phyloP scores from a whole-genome alignment of 2,888 invertebrate species.

The Masnerella sp. region DNA sequence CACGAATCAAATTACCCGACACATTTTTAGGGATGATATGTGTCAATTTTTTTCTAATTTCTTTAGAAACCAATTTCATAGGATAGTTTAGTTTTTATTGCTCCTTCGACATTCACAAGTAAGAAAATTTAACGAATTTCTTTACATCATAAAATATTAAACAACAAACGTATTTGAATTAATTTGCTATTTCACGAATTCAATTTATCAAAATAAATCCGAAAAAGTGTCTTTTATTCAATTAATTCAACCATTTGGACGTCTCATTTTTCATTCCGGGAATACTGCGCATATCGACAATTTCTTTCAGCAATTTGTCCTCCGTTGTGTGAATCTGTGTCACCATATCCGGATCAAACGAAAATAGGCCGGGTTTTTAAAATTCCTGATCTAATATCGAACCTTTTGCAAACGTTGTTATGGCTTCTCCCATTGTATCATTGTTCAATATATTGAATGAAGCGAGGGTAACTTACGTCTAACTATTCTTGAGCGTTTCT shows the following conservation, averaged over 20 bases:
- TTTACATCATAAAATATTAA: too few species aligned
- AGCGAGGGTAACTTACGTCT: constrained; percentile 20
- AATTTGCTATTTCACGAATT: too few species aligned
- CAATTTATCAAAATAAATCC: too few species aligned
- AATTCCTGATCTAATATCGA: constrained; percentile 19
- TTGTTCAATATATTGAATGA: constrained; percentile 9
- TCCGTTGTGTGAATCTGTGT: neutral
- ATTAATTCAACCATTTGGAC: neutral
- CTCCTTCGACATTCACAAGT: too few species aligned
- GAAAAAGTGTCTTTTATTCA: too few species aligned
- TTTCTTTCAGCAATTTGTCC: constrained; percentile 20
- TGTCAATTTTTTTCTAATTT: too few species aligned
- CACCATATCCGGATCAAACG: constrained; percentile 28
- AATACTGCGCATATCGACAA: constrained; percentile 7
- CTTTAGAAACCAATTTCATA: too few species aligned
- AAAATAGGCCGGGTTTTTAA: constrained; percentile 25
- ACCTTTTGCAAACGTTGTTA: constrained; percentile 26
- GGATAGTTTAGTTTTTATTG: too few species aligned
- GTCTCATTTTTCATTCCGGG: constrained; percentile 7
- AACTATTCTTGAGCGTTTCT: constrained; percentile 26
- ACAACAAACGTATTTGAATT: too few species aligned
- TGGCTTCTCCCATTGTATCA: constrained; percentile 6
- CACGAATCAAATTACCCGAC: too few species aligned
- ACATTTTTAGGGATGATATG: too few species aligned
- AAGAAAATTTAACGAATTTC: too few species aligned